Evolutionary conservation across 2,888 invertebrate species (phyloP).

Genomic region (Anodontia alba): DNA sequence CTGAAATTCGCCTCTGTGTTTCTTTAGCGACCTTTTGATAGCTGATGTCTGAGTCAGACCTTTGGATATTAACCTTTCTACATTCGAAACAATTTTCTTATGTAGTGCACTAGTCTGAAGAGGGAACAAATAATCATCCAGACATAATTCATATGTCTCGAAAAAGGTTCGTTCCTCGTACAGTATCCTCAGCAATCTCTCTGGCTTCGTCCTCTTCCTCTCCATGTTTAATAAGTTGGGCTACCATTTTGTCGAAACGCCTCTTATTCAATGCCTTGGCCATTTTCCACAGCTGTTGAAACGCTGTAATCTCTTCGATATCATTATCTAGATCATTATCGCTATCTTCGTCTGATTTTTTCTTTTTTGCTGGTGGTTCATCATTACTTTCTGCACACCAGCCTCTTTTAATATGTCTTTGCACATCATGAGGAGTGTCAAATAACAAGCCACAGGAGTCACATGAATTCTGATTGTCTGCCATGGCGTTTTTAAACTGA

Average conservation of each 20-base stretch:
- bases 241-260: neutral
- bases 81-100: neutral
- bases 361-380: constrained; percentile 7
- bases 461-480: constrained; percentile 22
- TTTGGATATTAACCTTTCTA: neutral
- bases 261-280: neutral
- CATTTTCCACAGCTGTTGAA: constrained; percentile 9
- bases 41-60: neutral
- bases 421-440: constrained; percentile 38
- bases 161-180: neutral
- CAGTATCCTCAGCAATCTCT: neutral
- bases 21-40: neutral
- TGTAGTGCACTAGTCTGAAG: neutral
- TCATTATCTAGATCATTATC: neutral
- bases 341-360: neutral
- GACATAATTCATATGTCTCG: neutral
- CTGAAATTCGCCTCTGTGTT: neutral
- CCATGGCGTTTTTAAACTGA: neutral
- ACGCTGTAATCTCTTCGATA: constrained; percentile 11
- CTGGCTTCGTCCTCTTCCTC: neutral
- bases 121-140: neutral
- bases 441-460: constrained; percentile 43
- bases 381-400: constrained; percentile 46
- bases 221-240: neutral
- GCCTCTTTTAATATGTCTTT: constrained; percentile 37